Conservation (phyloP, 1,140 invertebrate genomes). For the Aphidius ervi region DNA sequence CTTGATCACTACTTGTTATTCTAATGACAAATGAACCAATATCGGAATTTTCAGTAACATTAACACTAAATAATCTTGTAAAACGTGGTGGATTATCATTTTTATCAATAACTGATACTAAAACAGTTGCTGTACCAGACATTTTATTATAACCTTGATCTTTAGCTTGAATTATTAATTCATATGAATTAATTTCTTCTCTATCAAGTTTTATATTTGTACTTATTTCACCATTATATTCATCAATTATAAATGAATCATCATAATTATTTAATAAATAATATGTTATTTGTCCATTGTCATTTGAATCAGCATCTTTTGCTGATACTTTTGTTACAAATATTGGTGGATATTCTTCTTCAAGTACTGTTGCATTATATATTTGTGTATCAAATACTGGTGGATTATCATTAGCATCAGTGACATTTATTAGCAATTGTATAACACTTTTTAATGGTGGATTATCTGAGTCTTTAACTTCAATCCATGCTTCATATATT, state of each 20-base stretch:
- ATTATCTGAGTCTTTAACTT: constrained; percentile 80
- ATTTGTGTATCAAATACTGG: constrained; percentile 75
- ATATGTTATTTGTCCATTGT: constrained; percentile 82
- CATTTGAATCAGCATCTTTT: constrained; percentile 79
- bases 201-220: constrained; percentile 81
- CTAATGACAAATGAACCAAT: constrained; percentile 88
- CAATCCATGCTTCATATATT: constrained; percentile 87
- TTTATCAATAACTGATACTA: constrained; percentile 82
- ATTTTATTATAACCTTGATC: constrained; percentile 74
- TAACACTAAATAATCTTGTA: constrained; percentile 86
- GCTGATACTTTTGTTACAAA: constrained; percentile 75
- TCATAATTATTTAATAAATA: constrained; percentile 71
- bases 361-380: constrained; percentile 80
- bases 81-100: constrained; percentile 95
- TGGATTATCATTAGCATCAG: constrained; percentile 87
- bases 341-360: constrained; percentile 80
- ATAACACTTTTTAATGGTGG: constrained; percentile 74
- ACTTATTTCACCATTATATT: constrained; percentile 77
- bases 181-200: constrained; percentile 79
- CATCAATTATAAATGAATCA: constrained; percentile 76
- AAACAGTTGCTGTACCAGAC: constrained; percentile 79
- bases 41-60: constrained; percentile 92
- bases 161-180: constrained; percentile 78
- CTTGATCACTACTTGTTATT: constrained; percentile 86
- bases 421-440: constrained; percentile 78